Percentiles rank a stretch among this genome's conserved stretches.
Conservation (phyloP, 2,888 invertebrate species). For the Stenodema calcarata region DNA sequence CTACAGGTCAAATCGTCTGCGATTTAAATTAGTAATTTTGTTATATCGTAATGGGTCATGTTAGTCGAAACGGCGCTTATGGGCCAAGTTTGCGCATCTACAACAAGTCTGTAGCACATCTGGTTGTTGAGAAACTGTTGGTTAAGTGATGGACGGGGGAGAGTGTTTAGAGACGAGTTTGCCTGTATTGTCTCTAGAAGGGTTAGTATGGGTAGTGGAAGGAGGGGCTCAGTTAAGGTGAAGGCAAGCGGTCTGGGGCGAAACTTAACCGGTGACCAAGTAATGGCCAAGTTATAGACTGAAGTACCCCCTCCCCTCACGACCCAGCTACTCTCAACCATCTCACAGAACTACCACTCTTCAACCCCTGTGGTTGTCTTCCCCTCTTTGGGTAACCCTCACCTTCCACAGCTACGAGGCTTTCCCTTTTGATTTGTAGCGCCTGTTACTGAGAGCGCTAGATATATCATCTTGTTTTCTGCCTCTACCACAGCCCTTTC, state of each 20-base stretch:
- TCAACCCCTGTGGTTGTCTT: background rate
- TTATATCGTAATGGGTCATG: too few relatives aligned
- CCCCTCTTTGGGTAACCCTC: background rate
- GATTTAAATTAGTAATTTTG: too few relatives aligned
- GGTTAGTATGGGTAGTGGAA: too few relatives aligned
- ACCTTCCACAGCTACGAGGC: constrained; percentile 26
- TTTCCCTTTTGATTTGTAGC: constrained; percentile 42
- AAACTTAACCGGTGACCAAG: constrained; percentile 6
- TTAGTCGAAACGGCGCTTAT: background rate
- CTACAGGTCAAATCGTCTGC: too few relatives aligned
- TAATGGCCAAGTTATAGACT: constrained; percentile 21
- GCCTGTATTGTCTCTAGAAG: background rate
- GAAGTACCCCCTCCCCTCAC: constrained; percentile 15
- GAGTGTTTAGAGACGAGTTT: background rate
- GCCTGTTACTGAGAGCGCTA: constrained; percentile 45
- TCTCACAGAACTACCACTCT: background rate
- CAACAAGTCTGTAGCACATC: background rate
- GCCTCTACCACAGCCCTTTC: background rate
- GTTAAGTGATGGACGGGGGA: background rate
- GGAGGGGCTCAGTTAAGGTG: background rate
- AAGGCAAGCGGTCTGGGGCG: background rate
- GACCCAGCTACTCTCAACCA: too few relatives aligned
- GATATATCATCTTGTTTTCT: constrained; percentile 46
- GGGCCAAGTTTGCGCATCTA: background rate
- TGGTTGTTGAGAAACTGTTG: background rate